Conservation (phyloP, 2,888 invertebrate species). For the Amphipoea oculea region DNA sequence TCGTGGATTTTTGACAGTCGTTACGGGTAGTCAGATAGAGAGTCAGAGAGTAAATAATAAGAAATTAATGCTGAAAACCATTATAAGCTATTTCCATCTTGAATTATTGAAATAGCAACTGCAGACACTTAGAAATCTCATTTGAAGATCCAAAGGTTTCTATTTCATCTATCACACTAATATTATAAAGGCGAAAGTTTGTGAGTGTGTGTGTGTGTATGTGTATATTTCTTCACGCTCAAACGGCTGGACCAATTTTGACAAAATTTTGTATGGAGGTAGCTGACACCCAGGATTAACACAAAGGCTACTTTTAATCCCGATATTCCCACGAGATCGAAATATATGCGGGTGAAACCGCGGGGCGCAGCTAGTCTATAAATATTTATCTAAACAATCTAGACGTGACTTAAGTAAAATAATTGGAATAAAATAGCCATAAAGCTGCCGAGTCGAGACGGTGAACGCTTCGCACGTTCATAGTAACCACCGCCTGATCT, state of each 20-base stretch:
- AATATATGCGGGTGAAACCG: too few species aligned
- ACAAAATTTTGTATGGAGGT: too few species aligned
- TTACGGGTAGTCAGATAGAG: too few species aligned
- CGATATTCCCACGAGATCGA: too few species aligned
- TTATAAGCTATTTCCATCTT: not conserved
- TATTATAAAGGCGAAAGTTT: too few species aligned
- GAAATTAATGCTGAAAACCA: not conserved
- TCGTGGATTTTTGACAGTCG: too few species aligned
- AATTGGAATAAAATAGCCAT: conserved; percentile 74
- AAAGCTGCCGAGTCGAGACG: conserved; percentile 69
- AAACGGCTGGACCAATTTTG: too few species aligned
- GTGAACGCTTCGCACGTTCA: conserved; percentile 63
- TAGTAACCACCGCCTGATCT: conserved; percentile 21
- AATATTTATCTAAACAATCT: conserved; percentile 22
- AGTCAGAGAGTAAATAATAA: not conserved
- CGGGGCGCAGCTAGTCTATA: not conserved
- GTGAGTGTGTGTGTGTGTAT: too few species aligned
- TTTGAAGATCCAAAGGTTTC: not conserved
- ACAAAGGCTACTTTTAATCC: too few species aligned
- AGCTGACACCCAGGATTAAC: too few species aligned
- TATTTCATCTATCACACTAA: not conserved
- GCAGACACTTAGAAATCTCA: not conserved
- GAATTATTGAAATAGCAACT: not conserved
- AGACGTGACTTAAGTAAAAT: conserved; percentile 59
- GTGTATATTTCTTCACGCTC: too few species aligned